phyloP scores from a whole-genome alignment of 2,797 vertebrate species.

The Pseudochaenichthys georgianus region DNA sequence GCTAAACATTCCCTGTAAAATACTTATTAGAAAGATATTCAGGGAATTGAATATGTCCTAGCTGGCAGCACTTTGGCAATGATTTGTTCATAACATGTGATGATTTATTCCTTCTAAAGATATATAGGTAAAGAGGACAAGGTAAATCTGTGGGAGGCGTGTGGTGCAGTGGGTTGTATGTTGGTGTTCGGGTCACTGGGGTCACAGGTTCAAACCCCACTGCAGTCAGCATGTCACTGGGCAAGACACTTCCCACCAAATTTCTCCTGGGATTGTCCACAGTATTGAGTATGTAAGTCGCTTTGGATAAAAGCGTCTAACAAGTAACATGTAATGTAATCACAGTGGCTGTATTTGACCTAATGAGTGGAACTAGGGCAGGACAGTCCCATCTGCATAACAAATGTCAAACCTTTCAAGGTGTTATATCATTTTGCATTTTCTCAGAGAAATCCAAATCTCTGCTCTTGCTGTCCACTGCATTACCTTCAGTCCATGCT shows the following conservation, averaged over 20 bases:
- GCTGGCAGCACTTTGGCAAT: neutral
- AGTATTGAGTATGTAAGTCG: too few relatives aligned
- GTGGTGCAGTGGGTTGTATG: too few relatives aligned
- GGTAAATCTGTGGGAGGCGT: neutral
- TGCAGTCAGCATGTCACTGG: too few relatives aligned
- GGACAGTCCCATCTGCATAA: slow-evolving; percentile 5
- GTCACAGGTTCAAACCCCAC: too few relatives aligned
- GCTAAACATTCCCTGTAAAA: neutral
- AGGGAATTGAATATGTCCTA: neutral
- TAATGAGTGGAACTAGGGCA: neutral
- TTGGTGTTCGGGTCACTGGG: too few relatives aligned
- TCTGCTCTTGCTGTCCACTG: slow-evolving; percentile 29
- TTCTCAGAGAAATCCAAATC: slow-evolving; percentile 18
- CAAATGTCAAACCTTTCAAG: slow-evolving; percentile 8
- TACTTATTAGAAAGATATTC: neutral
- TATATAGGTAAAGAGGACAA: neutral
- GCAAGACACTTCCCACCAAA: too few relatives aligned
- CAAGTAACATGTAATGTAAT: too few relatives aligned
- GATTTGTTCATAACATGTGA: slow-evolving; percentile 2
- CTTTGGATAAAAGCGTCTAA: too few relatives aligned
- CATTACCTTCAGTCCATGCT: slow-evolving; percentile 34
- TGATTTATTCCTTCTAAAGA: slow-evolving; percentile 1
- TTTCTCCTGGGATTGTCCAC: too few relatives aligned
- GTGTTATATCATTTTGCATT: neutral
- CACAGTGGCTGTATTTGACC: neutral